Evolutionary conservation across 2,113 vertebrate species (phyloP).

Genomic region (Oplegnathus fasciatus): DNA sequence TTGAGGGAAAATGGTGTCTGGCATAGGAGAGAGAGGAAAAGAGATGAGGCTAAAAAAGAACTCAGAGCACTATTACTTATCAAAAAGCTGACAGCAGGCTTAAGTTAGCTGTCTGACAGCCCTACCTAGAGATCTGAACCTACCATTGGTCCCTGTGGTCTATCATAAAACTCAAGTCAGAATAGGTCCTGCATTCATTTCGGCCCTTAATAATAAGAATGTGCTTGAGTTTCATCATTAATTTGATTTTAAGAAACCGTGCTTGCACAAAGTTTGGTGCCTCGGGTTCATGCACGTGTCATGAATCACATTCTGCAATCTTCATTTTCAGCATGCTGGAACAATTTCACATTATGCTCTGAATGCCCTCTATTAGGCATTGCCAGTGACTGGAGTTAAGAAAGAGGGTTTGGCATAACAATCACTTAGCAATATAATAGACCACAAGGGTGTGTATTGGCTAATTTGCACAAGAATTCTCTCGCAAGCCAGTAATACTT

Average conservation of each 20-base stretch:
- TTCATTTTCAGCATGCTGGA: conserved; percentile 35
- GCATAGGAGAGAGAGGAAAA: conserved; percentile 38
- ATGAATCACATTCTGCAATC: conserved; percentile 43
- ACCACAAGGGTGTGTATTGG: conserved; percentile 5
- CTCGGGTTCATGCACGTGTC: conserved; percentile 12
- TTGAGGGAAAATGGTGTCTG: conserved; percentile 57
- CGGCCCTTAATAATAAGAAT: conserved; percentile 19
- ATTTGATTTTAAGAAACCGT: conserved; percentile 36
- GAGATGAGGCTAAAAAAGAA: conserved; percentile 55
- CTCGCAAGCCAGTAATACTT: not conserved
- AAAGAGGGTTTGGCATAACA: conserved; percentile 33
- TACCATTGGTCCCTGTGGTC: conserved; percentile 47
- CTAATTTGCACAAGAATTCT: not conserved
- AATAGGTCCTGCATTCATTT: not conserved
- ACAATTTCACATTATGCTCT: conserved; percentile 30
- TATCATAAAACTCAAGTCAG: conserved; percentile 30
- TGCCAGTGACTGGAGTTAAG: conserved; percentile 33
- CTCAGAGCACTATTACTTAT: conserved; percentile 62
- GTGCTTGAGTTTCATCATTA: conserved; percentile 48
- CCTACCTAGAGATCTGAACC: conserved; percentile 55
- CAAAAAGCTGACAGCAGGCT: conserved; percentile 69
- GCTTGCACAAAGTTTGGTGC: not conserved
- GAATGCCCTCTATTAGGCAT: conserved; percentile 37
- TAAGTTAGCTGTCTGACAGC: conserved; percentile 62
- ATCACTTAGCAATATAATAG: conserved; percentile 26